These are phyloP conservation scores for Pseudomyrmex dendroicus DNA, from an alignment of 1,140 invertebrate genomes.

Conservation along the genomic window DNA sequence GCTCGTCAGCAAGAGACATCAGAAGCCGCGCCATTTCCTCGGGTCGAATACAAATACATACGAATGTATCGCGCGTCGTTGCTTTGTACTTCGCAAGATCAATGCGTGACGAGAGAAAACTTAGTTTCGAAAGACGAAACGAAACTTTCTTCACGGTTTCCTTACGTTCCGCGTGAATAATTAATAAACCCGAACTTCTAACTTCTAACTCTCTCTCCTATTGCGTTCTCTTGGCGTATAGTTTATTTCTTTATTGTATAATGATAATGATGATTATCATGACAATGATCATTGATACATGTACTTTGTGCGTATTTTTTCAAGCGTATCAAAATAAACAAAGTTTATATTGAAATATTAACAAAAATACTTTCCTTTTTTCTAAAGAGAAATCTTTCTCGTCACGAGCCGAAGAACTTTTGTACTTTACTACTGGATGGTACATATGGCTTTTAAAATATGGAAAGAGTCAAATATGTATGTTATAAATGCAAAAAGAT, in stretches of 20 bases:
- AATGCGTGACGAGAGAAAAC: slow-evolving; percentile 31
- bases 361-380: too few relatives aligned
- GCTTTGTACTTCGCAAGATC: slow-evolving; percentile 41
- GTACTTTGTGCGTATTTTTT: neutral
- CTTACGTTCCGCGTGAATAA: slow-evolving; percentile 6
- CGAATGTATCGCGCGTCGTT: slow-evolving; percentile 61
- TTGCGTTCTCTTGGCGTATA: neutral
- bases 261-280: neutral
- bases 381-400: too few relatives aligned
- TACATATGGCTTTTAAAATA: slow-evolving; percentile 5
- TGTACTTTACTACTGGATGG: too few relatives aligned
- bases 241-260: neutral
- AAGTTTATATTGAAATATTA: too few relatives aligned
- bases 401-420: too few relatives aligned
- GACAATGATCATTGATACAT: slow-evolving; percentile 1
- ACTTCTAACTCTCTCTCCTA: neutral
- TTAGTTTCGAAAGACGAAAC: slow-evolving; percentile 23
- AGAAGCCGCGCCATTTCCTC: slow-evolving; percentile 78
- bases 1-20: slow-evolving; percentile 81
- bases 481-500: slow-evolving; percentile 41
- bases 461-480: neutral
- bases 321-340: neutral
- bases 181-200: slow-evolving; percentile 20
- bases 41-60: slow-evolving; percentile 74
- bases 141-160: neutral